Base-by-base conservation (phyloP, 2,888 invertebrate genomes). In the Stomorhina lunata region DNA sequence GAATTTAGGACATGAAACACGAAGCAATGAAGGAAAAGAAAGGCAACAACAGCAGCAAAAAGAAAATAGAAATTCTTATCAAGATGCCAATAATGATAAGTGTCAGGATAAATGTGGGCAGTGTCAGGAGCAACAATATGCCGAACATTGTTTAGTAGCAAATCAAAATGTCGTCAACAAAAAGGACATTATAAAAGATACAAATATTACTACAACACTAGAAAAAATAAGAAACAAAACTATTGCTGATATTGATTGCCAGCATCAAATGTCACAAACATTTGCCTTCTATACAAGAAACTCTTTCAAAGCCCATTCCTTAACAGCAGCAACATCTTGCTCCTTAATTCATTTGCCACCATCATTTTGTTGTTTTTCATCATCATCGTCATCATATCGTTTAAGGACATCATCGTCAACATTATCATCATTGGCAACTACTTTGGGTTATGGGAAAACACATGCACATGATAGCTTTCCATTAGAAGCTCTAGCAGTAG, bases 141-240 rank as follows among this genome's bases (percentile, higher is more conserved):
- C 76, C 45, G 37, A 65, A 48, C 68, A 76, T 43, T 78, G 55
- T 73, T 76, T 71, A 53, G 76, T 68, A 77, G 53, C 73, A 81
- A 81, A 81, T 84, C 81, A 73, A 83, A 84, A 80, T 84, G 76
- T 68, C 76, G 25, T 81, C 77, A 73, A 76, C 40, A 76, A 57
- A 63, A 57, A 72, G 12, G 37, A 55, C 53, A 15, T 29, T 50
- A 37, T 7, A 37, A 72, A 75, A 69, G 69, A 48, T 40, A 68
- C 59, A 37, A 66, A 65, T 59, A 61, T 61, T 68, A 65, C 53
- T 40, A 66, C 32, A 66, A 50, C 15, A 55, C 63, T 40, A 17
- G 32, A 22, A 10, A 65, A 66, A 25, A 32, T 2, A 61, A 77
- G 40, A 45, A 59, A 29, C 29, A 55, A 53, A 27, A 72, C 25